Evolutionary conservation across 1,140 invertebrate genomes (phyloP).

Genomic region (Hesperophylax magnus): DNA sequence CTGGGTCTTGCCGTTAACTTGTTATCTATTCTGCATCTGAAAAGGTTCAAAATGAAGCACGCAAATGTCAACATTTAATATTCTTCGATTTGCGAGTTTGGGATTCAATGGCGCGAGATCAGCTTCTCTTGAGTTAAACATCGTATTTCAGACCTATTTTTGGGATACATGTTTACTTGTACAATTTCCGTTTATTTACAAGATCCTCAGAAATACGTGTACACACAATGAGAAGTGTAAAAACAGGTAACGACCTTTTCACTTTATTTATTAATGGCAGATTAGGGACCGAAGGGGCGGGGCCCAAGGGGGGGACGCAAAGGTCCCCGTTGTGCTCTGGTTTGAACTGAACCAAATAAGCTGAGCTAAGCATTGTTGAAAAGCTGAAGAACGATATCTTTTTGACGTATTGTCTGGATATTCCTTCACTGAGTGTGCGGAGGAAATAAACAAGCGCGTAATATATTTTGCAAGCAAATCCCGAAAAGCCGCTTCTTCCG

Average conservation of each 20-base stretch:
- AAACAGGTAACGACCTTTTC: slow-evolving; percentile 27
- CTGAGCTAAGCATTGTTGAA: slow-evolving; percentile 17
- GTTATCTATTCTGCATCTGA: no score
- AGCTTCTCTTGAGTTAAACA: no score
- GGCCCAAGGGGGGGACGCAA: neutral
- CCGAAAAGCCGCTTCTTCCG: slow-evolving; percentile 30
- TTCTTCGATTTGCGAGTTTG: no score
- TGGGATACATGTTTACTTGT: no score
- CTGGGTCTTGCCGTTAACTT: no score
- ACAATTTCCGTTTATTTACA: no score
- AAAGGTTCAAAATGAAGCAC: no score
- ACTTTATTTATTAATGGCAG: slow-evolving; percentile 13
- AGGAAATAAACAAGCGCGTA: slow-evolving; percentile 34
- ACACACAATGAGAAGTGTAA: slow-evolving; percentile 13
- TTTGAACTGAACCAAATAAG: no score
- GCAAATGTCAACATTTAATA: no score
- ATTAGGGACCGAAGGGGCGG: neutral
- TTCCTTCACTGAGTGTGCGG: slow-evolving; percentile 17
- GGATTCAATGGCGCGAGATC: no score
- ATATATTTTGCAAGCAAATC: slow-evolving; percentile 37
- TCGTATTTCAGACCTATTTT: no score
- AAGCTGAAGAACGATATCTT: slow-evolving; percentile 35
- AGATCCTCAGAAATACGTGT: neutral
- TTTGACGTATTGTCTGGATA: slow-evolving; percentile 40
- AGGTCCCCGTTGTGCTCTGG: neutral